Base-by-base conservation (phyloP, 2,797 vertebrate species). In the Characodon lateralis region DNA sequence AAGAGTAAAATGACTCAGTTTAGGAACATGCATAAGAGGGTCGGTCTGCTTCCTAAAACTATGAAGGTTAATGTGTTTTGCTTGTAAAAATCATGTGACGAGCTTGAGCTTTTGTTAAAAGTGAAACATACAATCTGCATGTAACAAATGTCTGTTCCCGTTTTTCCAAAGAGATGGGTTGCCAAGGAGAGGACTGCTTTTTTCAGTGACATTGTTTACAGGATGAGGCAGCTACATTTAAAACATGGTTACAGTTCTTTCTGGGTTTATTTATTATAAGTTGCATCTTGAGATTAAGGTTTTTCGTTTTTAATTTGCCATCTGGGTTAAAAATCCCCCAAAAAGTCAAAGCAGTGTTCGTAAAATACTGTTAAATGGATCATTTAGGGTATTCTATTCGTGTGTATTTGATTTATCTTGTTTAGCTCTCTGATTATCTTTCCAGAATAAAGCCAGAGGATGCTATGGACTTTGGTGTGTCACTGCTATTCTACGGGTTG, bases 381-480 rank as follows among this genome's bases (percentile, higher is more conserved):
- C 9, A 66, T 43, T 68, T 68, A 2, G 39, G 35, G 65, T 41
- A 0, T 14, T 68, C 10, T 14, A 68, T 39, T 12, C 3, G 55
- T n/a, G 55, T 26, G 58, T n/a, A 59, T 59, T 35, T 4, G 8
- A 26, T 59, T 59, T 0, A 59, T 69, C 12, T 69, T 7, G 41
- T 16, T 26, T 72, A 13, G 5, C 24, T 41, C 74, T 74, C 6
- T 50, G 13, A 59, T 74, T 80, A 2, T 84, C 24, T 79, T 2
- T 87, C 20, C 79, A 99, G 98, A 91, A 97, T 99, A 96, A 99
- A 98, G 85, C 97, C 98, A 0, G 98, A 99, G 87, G 98, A 99
- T 43, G 96, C 97, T 0, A 99, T 99, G 98, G 98, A 99, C 89
- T 99, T 99, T 53, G 98, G 98, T 8, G 98, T 99, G 59, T 99